These are phyloP conservation scores for Malachius bipustulatus DNA, from an alignment of 2,888 invertebrate genomes.

Conservation along the genomic window DNA sequence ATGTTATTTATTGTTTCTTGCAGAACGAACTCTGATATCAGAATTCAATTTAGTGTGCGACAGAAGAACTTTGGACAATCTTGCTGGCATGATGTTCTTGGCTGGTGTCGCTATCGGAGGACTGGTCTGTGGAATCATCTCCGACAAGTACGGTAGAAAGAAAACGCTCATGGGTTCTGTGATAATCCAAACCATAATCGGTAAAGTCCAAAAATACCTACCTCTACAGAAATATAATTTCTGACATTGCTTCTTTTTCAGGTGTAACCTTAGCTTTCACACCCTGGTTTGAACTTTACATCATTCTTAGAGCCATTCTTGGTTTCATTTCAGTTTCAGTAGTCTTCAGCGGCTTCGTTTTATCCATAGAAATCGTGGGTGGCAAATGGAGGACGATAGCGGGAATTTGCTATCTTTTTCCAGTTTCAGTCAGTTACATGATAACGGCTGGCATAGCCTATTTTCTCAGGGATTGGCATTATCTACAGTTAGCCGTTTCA, in stretches of 20 bases:
- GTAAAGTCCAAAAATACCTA: constrained; percentile 32
- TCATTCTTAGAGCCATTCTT: constrained; percentile 54
- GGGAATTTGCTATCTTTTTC: constrained; percentile 70
- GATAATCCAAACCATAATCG: constrained; percentile 54
- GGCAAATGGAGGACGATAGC: constrained; percentile 71
- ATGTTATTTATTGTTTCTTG: constrained; percentile 15
- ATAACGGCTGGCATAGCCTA: constrained; percentile 61
- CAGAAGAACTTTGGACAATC: constrained; percentile 51
- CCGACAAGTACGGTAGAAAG: constrained; percentile 69
- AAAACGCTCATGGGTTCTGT: constrained; percentile 60
- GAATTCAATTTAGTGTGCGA: constrained; percentile 72
- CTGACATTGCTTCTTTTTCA: constrained; percentile 19
- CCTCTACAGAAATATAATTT: neutral
- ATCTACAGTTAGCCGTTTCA: constrained; percentile 59
- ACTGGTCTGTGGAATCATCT: constrained; percentile 65
- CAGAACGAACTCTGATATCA: constrained; percentile 57
- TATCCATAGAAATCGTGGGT: constrained; percentile 67
- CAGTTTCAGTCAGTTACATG: constrained; percentile 64
- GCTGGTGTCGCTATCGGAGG: constrained; percentile 67
- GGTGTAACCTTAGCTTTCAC: constrained; percentile 50
- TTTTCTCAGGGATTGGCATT: constrained; percentile 58
- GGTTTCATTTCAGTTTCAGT: constrained; percentile 72
- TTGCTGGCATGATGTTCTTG: constrained; percentile 67
- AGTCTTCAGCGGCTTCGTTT: constrained; percentile 68
- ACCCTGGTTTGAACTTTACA: constrained; percentile 58